Conservation (phyloP, 2,888 invertebrate species). For the Rhagonycha lutea region DNA sequence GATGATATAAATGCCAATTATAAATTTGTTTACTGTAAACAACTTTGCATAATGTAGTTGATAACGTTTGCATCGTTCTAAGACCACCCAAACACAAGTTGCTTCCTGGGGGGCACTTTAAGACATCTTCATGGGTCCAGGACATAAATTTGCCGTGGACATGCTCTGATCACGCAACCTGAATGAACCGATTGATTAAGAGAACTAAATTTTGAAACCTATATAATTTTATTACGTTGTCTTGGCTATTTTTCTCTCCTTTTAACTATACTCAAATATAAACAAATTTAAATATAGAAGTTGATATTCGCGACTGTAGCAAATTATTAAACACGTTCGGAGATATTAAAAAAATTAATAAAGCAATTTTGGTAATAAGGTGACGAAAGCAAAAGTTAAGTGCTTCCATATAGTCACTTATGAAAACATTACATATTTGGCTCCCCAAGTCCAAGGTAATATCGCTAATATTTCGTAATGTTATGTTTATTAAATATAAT, state of each 20-base stretch:
- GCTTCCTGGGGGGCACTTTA: slow-evolving; percentile 54
- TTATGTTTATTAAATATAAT: neutral
- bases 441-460: neutral
- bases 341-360: neutral
- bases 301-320: neutral
- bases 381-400: neutral
- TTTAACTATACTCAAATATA: neutral
- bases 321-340: neutral
- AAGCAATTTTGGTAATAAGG: neutral
- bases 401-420: neutral
- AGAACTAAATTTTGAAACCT: slow-evolving; percentile 45
- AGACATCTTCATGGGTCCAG: slow-evolving; percentile 51
- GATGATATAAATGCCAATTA: slow-evolving; percentile 38
- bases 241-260: slow-evolving; percentile 22
- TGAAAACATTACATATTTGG: neutral
- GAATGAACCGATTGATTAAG: slow-evolving; percentile 49
- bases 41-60: slow-evolving; percentile 46
- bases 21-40: slow-evolving; percentile 39
- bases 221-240: slow-evolving; percentile 24
- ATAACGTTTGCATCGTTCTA: slow-evolving; percentile 45
- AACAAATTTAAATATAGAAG: neutral
- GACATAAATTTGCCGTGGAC: slow-evolving; percentile 51
- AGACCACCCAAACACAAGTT: slow-evolving; percentile 49
- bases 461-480: slow-evolving; percentile 6
- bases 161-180: slow-evolving; percentile 50